A percentile compares a stretch with the other conserved stretches of the same genome.
Conservation (phyloP, 2,888 invertebrate species). For the Phyllotreta striolata region DNA sequence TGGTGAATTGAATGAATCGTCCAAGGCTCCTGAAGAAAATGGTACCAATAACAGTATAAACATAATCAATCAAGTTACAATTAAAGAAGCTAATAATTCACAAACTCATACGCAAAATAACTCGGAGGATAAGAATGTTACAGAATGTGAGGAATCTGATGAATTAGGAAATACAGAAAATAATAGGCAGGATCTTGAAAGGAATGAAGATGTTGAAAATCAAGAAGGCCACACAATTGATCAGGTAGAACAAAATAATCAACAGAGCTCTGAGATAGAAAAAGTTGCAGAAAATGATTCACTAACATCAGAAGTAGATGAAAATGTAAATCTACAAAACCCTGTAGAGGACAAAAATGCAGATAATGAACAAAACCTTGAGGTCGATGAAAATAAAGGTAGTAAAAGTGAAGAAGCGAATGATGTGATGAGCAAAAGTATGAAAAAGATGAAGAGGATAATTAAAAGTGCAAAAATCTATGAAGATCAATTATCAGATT, state of each 20-base stretch:
- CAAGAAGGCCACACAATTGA: background rate
- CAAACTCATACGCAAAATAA: no score
- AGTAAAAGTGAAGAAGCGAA: background rate
- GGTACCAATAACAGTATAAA: background rate
- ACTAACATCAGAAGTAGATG: constrained; percentile 21
- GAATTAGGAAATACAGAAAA: background rate
- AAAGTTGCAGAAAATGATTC: constrained; percentile 1
- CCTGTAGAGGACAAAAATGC: constrained; percentile 5
- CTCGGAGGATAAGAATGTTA: background rate
- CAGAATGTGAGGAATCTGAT: constrained; percentile 6
- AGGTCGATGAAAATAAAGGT: background rate
- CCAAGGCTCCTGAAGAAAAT: constrained; percentile 2
- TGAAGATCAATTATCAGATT: constrained; percentile 18
- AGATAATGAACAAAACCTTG: constrained; percentile 16
- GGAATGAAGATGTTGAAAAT: no score
- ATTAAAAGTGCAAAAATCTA: background rate
- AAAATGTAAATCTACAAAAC: constrained; percentile 19
- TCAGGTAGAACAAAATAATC: background rate
- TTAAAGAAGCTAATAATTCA: background rate
- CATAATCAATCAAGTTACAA: constrained; percentile 9
- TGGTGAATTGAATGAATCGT: background rate
- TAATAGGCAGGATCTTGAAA: no score
- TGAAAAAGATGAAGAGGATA: constrained; percentile 26
- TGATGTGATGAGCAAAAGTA: background rate
- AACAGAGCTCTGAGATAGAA: background rate